Evolutionary conservation across 2,113 vertebrate species (phyloP).

Genomic region (Neodon shergylaensis): DNA sequence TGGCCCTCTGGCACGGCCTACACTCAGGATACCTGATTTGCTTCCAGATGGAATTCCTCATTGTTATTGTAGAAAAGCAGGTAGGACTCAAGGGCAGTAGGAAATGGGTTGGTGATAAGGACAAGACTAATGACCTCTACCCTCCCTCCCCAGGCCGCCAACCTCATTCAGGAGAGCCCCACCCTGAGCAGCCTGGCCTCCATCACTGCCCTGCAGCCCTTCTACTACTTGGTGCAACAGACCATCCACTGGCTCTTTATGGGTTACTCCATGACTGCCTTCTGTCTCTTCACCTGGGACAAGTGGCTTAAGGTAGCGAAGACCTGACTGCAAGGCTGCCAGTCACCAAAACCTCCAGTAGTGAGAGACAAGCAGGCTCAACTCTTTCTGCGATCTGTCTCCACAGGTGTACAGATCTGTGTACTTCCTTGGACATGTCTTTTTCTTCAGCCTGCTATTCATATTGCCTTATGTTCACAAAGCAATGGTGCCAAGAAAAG

Average conservation of each 20-base stretch:
- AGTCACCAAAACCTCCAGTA: too few relatives aligned
- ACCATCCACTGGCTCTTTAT: conserved; percentile 96
- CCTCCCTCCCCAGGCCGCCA: conserved; percentile 82
- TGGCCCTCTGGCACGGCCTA: conserved; percentile 96
- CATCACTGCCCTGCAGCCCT: conserved; percentile 86
- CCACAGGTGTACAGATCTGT: conserved; percentile 94
- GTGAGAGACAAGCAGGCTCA: not conserved
- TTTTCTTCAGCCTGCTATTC: conserved; percentile 90
- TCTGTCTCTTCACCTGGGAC: conserved; percentile 97
- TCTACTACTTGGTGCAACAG: conserved; percentile 93
- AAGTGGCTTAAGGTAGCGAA: conserved; percentile 94
- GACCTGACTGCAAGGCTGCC: accelerated
- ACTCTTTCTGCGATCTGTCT: not conserved
- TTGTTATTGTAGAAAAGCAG: conserved; percentile 95
- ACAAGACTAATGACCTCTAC: too few relatives aligned
- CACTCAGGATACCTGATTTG: conserved; percentile 98
- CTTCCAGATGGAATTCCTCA: conserved; percentile 98
- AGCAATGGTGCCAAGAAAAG: conserved; percentile 92
- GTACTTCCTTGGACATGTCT: conserved; percentile 94
- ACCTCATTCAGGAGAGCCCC: conserved; percentile 91
- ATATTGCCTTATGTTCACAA: conserved; percentile 91
- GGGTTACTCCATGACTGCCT: conserved; percentile 95
- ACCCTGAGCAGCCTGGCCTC: conserved; percentile 85
- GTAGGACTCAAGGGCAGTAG: conserved; percentile 79
- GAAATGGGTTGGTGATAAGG: accelerated